Percentiles rank a stretch among this genome's conserved stretches.
Conservation (phyloP, 35 echinoderm and acorn worm species). For the Lytechinus variegatus region DNA sequence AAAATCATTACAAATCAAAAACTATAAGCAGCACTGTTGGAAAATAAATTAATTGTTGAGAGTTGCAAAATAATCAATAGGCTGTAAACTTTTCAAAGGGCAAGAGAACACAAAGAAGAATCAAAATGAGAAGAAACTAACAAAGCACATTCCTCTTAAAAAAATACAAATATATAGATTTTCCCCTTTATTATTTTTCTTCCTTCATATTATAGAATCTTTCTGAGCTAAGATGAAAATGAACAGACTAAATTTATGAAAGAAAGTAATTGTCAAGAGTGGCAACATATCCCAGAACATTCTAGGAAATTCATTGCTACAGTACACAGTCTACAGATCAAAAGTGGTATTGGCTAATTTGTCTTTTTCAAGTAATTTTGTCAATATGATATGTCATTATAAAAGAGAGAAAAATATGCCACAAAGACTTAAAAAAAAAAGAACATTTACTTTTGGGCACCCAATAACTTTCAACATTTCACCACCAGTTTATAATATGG, state of each 20-base stretch:
- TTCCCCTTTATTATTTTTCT: neutral
- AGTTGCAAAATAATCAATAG: neutral
- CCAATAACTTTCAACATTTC: no score
- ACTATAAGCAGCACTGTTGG: neutral
- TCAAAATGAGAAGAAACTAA: neutral
- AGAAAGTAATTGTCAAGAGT: no score
- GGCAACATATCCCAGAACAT: no score
- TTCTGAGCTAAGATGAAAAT: neutral
- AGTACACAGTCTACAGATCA: no score
- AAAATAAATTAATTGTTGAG: neutral
- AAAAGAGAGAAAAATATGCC: no score
- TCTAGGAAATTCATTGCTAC: no score
- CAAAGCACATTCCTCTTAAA: neutral
- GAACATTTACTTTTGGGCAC: no score
- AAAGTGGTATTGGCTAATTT: no score
- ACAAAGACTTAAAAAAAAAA: no score
- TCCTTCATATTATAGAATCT: neutral
- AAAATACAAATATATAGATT: neutral
- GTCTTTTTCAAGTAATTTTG: no score
- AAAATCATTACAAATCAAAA: neutral
- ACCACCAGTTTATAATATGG: no score
- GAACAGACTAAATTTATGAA: neutral
- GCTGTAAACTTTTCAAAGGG: neutral
- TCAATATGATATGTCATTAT: no score
- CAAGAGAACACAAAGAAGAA: neutral